Evolutionary conservation across 2,797 vertebrate genomes (phyloP).

Genomic region (Rhinatrema bivittatum): DNA sequence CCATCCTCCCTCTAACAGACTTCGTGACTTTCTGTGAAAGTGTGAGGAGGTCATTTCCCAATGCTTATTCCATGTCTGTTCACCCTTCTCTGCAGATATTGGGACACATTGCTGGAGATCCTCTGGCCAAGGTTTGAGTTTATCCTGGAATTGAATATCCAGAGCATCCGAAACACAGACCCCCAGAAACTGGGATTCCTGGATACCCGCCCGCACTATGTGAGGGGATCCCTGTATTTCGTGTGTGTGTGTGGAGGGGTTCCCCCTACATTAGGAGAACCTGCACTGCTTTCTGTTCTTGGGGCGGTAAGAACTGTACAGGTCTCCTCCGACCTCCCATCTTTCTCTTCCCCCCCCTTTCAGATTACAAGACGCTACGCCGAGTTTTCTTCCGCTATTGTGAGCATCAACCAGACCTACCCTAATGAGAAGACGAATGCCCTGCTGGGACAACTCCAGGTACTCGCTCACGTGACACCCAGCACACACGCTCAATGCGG

Average conservation of each 20-base stretch:
- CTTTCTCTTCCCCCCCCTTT: not conserved
- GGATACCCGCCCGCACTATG: slow-evolving; percentile 85
- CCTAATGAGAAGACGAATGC: slow-evolving; percentile 74
- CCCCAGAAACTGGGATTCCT: slow-evolving; percentile 81
- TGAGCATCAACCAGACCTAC: slow-evolving; percentile 91
- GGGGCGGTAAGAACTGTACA: too few species aligned
- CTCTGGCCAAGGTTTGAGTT: slow-evolving; percentile 86
- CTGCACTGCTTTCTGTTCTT: too few species aligned
- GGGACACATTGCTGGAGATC: slow-evolving; percentile 80
- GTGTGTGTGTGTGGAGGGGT: too few species aligned
- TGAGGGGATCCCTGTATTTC: slow-evolving; percentile 27
- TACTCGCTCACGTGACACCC: slow-evolving; percentile 26
- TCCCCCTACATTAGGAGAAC: too few species aligned
- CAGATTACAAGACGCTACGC: slow-evolving; percentile 88
- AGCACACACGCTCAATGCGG: too few species aligned
- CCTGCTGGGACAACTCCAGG: slow-evolving; percentile 83
- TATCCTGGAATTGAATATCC: slow-evolving; percentile 87
- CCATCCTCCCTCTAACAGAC: not conserved
- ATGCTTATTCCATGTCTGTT: too few species aligned
- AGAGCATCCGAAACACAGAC: slow-evolving; percentile 84
- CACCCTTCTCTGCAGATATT: slow-evolving; percentile 66
- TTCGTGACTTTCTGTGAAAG: too few species aligned
- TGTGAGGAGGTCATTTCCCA: too few species aligned
- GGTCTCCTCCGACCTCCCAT: too few species aligned
- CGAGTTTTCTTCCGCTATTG: slow-evolving; percentile 86